Percentiles rank a stretch among this genome's conserved stretches.
Conservation (phyloP, 2,113 vertebrate species). For the Pseudopodoces humilis region DNA sequence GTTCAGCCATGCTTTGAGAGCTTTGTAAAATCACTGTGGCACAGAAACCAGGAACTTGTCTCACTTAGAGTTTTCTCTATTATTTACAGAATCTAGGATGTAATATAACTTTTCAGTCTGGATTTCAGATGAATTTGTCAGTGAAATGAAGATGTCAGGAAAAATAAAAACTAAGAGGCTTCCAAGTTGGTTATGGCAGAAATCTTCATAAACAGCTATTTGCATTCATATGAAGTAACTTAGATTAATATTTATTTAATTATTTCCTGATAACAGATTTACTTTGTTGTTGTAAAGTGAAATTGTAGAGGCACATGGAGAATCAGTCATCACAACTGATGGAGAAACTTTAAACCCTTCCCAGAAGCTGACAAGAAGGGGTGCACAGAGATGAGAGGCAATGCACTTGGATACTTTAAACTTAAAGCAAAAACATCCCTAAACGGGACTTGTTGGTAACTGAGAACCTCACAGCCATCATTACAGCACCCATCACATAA, state of each 20-base stretch:
- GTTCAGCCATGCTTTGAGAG: background rate
- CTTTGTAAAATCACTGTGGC: background rate
- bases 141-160: background rate
- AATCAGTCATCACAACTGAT: background rate
- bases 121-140: background rate
- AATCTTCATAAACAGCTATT: background rate
- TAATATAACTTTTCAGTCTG: background rate
- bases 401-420: background rate
- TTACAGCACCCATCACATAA: background rate
- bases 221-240: background rate
- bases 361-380: background rate
- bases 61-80: background rate
- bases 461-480: background rate
- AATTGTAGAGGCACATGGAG: background rate
- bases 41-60: background rate
- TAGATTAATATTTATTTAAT: background rate
- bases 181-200: background rate
- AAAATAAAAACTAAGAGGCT: background rate
- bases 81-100: background rate
- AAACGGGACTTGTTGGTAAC: background rate
- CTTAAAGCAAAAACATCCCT: background rate
- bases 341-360: background rate
- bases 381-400: accelerated
- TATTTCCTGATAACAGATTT: conserved; percentile 6
- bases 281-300: background rate